A percentile compares a stretch with the other conserved stretches of the same genome.
Conservation (phyloP, 2,888 invertebrate genomes). For the Noctua pronuba region DNA sequence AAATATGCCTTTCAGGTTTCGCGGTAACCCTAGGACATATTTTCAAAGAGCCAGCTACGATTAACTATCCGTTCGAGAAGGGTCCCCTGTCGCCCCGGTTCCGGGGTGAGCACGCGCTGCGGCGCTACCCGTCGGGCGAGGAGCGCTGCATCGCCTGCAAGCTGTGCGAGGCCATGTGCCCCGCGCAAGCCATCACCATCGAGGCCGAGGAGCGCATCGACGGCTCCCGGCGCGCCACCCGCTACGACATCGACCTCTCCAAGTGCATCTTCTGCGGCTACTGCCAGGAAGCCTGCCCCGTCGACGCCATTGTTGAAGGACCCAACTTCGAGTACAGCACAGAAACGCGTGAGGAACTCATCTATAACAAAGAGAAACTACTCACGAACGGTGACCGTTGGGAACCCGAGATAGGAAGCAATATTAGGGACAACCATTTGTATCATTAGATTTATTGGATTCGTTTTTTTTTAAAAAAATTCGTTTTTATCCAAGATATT, state of each 20-base stretch:
- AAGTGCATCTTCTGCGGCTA: slow-evolving; percentile 99
- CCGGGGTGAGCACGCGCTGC: slow-evolving; percentile 99
- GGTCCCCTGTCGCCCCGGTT: slow-evolving; percentile 99
- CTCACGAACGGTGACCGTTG: slow-evolving; percentile 99
- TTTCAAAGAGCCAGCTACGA: slow-evolving; percentile 97
- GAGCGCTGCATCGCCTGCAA: slow-evolving; percentile 99
- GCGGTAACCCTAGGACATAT: slow-evolving; percentile 94
- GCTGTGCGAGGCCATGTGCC: slow-evolving; percentile 99
- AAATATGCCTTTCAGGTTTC: slow-evolving; percentile 89
- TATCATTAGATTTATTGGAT: slow-evolving; percentile 73
- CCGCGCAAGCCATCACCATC: slow-evolving; percentile 99
- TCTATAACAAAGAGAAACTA: slow-evolving; percentile 99
- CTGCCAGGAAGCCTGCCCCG: slow-evolving; percentile 99
- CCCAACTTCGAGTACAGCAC: slow-evolving; percentile 99
- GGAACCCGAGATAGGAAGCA: slow-evolving; percentile 99
- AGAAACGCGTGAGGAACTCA: slow-evolving; percentile 98
- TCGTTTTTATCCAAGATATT: no score
- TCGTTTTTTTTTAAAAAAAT: not conserved
- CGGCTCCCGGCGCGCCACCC: slow-evolving; percentile 98
- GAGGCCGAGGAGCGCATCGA: slow-evolving; percentile 99
- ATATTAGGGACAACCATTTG: slow-evolving; percentile 91
- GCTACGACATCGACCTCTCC: slow-evolving; percentile 99
- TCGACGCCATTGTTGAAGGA: slow-evolving; percentile 99
- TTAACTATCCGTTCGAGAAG: slow-evolving; percentile 99
- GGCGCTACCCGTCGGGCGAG: slow-evolving; percentile 99